Evolutionary conservation across 1,140 invertebrate species (phyloP), one percentile per base, ranked within the genome.

Genomic region (Trichogramma pretiosum): DNA sequence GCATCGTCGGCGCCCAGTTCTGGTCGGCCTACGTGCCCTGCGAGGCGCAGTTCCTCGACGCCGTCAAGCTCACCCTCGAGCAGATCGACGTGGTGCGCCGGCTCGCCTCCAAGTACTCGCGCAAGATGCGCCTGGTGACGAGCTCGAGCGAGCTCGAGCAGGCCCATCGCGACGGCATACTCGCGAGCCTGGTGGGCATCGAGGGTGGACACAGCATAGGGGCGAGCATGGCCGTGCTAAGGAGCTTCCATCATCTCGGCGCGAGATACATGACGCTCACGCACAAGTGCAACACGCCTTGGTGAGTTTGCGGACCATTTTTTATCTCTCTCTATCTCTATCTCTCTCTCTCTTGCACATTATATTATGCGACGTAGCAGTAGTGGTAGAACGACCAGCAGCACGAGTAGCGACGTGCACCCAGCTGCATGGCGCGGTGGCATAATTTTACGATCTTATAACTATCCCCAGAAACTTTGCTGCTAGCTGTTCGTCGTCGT

Each of bases 1-100:
- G 79, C 2, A 71, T 72, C 42, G 66, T 81, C 2, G 77, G 77
- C 8, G 78, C 74, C 3, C 80, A 91, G 81, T 92, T 93, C 65
- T 93, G 89, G 89, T 89, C 87, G 0, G 86, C 86, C 0, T 94
- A 92, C 63, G 87, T 88, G 0, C 83, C 84, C 0, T 94, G 91
- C 63, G 80, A 82, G 45, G 78, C 86, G 2, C 87, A 91, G 61
- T 80, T 83, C 61, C 78, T 83, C 46, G 85, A 89, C 57, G 83
- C 86, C 1, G 84, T 89, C 3, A 82, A 87, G 58, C 67, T 85
- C 32, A 85, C 85, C 3, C 65, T 91, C 39, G 87, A 89, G 58
- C 87, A 90, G 64, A 83, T 89, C 46, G 87, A 90, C 64, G 76
- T 88, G 26, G 87, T 90, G 34, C 77, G 83, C 55, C 75, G 85